Evolutionary conservation across 1,140 invertebrate species (phyloP).

Genomic region (Drosophila sp.): DNA sequence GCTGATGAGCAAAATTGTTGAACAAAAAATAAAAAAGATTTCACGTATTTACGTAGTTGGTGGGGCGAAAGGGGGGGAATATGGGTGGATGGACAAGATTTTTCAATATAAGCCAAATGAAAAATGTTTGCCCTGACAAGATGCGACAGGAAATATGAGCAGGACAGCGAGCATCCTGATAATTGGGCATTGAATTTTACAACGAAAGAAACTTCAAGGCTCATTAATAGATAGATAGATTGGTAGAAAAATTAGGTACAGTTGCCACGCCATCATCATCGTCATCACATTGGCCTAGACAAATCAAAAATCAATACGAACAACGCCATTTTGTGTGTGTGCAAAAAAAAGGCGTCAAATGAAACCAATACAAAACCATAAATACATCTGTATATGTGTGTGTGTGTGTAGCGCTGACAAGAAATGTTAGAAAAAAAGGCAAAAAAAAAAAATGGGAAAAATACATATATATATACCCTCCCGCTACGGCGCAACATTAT

Average conservation of each 20-base stretch:
- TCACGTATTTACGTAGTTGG: conserved; percentile 69
- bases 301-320: conserved; percentile 77
- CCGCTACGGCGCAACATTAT: conserved; percentile 36
- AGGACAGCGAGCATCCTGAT: conserved; percentile 19
- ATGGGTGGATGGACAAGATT: conserved; percentile 18
- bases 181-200: conserved; percentile 17
- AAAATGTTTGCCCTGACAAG: conserved; percentile 35
- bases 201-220: neutral
- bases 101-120: conserved; percentile 16
- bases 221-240: neutral
- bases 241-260: conserved; percentile 19
- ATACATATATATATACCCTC: neutral
- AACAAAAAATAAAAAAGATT: conserved; percentile 77
- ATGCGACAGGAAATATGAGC: conserved; percentile 47
- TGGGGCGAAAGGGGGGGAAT: too few relatives aligned
- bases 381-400: conserved; percentile 53
- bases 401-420: conserved; percentile 30
- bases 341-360: conserved; percentile 52
- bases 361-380: conserved; percentile 79
- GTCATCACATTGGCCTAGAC: conserved; percentile 44
- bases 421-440: conserved; percentile 57
- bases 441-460: neutral
- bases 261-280: conserved; percentile 23
- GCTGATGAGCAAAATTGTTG: conserved; percentile 76
- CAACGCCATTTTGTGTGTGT: conserved; percentile 70